These are phyloP conservation scores for Sphaeridia pumilis DNA, from an alignment of 2,888 invertebrate species.

Conservation along the genomic window DNA sequence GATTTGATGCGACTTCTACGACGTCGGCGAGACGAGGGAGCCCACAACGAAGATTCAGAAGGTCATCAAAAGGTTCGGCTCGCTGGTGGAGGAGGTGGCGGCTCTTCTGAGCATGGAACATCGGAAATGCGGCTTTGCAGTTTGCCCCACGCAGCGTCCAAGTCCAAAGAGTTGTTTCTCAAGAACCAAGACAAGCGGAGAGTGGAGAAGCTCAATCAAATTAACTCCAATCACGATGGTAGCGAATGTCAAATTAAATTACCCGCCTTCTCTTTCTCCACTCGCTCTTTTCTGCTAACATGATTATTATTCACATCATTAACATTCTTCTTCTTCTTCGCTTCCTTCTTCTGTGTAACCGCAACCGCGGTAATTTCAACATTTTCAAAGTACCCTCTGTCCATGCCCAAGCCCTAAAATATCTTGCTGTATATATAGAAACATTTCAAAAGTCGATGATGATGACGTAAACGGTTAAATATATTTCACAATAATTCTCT, in stretches of 20 bases:
- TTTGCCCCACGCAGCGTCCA: neutral
- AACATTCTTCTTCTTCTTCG: neutral
- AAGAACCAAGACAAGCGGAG: conserved; percentile 13
- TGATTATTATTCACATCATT: conserved; percentile 1
- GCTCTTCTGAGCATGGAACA: neutral
- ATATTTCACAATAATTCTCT: too few species aligned
- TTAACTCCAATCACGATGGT: conserved; percentile 20
- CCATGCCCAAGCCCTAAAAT: too few species aligned
- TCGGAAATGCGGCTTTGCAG: conserved; percentile 4
- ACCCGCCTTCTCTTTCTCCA: conserved; percentile 1
- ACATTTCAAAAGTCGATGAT: too few species aligned
- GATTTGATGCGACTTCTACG: conserved; percentile 2
- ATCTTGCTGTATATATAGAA: too few species aligned
- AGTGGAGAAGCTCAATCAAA: conserved; percentile 19
- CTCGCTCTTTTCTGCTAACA: neutral
- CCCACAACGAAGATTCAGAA: neutral
- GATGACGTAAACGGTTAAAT: too few species aligned
- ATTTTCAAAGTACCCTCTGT: too few species aligned
- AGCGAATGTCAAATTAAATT: conserved; percentile 10
- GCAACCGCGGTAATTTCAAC: too few species aligned
- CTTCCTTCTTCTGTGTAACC: neutral
- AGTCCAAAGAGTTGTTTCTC: conserved; percentile 12
- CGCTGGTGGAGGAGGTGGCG: too few species aligned
- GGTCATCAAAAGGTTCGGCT: neutral
- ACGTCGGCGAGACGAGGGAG: neutral